phyloP scores from a whole-genome alignment of 2,113 vertebrate genomes.

The Rhagologus leucostigma region DNA sequence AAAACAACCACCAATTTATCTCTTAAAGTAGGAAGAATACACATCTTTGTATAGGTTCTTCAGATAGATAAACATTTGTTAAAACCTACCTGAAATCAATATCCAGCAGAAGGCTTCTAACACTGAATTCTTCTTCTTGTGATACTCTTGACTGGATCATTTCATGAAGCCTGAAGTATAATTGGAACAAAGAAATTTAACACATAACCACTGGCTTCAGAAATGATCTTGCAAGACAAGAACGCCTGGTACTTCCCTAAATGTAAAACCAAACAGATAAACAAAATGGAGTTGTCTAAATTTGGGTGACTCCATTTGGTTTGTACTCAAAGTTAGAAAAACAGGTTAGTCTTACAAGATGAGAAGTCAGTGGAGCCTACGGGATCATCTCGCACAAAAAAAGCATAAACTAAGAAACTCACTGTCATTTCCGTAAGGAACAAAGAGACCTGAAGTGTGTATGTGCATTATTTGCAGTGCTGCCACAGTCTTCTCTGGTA shows the following conservation, averaged over 20 bases:
- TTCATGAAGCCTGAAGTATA: slow-evolving; percentile 86
- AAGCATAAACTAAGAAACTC: background rate
- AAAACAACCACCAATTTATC: background rate
- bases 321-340: slow-evolving; percentile 7
- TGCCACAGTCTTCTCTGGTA: background rate
- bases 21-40: background rate
- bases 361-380: background rate
- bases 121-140: slow-evolving; percentile 50
- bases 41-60: background rate
- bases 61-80: background rate
- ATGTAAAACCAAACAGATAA: background rate
- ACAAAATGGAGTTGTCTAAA: background rate
- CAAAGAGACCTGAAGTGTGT: background rate
- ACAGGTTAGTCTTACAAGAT: background rate
- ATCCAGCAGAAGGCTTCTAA: slow-evolving; percentile 90
- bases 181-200: slow-evolving; percentile 52
- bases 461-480: background rate
- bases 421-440: background rate
- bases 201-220: background rate
- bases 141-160: slow-evolving; percentile 79
- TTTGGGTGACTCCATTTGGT: background rate
- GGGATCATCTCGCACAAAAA: background rate
- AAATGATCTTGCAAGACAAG: slow-evolving; percentile 7
- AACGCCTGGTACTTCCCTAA: background rate
- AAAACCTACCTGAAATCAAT: slow-evolving; percentile 91